Conservation (phyloP, 2,113 vertebrate genomes). For the Ibidorhyncha struthersii region DNA sequence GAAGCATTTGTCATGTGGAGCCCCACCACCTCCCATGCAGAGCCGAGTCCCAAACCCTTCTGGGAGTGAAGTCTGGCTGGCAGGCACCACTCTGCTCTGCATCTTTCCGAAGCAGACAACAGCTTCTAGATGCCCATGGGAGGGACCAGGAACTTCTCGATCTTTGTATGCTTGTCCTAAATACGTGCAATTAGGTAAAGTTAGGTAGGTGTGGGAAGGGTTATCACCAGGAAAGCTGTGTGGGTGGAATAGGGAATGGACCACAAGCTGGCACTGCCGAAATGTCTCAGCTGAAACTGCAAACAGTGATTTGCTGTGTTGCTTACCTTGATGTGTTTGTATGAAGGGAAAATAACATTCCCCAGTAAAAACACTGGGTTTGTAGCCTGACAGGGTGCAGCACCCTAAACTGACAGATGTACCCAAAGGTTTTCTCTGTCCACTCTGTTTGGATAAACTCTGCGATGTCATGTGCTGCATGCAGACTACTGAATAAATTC, state of each 20-base stretch:
- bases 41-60: neutral
- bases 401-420: neutral
- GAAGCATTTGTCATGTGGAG: neutral
- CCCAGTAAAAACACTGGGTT: neutral
- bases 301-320: neutral
- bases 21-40: neutral
- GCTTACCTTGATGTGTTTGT: neutral
- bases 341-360: neutral
- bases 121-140: neutral
- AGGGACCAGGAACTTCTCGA: neutral
- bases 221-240: neutral
- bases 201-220: neutral
- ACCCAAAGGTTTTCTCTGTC: neutral
- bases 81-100: neutral
- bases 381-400: neutral
- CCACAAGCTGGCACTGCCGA: neutral
- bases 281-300: neutral
- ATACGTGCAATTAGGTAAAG: neutral
- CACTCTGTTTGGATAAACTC: neutral
- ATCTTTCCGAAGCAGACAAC: neutral
- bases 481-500: neutral
- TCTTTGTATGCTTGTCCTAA: neutral
- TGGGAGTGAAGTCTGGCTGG: neutral
- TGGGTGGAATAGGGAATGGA: neutral
- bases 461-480: neutral